Base-by-base conservation (phyloP, 2,797 vertebrate genomes). In the Pseudochromis fuscus region DNA sequence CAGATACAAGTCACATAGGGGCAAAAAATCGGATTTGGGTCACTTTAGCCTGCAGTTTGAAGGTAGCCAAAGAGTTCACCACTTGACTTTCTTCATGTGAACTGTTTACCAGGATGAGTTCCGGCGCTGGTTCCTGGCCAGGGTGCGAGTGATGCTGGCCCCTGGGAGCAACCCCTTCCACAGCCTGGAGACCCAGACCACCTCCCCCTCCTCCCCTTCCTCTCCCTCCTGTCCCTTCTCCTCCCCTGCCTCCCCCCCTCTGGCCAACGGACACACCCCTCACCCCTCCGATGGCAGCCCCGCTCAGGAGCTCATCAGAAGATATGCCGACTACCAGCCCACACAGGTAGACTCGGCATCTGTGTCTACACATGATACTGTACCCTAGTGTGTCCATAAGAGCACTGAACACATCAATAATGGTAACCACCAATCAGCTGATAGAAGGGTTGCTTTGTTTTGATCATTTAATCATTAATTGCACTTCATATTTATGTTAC, bases 41-140 rank as follows among this genome's bases (percentile, higher is more conserved):
- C n/a, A n/a, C n/a, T n/a, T n/a, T n/a, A n/a, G n/a, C n/a, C n/a
- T n/a, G n/a, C n/a, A n/a, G n/a, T n/a, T n/a, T 40, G 2, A 40
- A 46, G 21, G 25, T 42, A 8, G 35, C 35, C 33, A 28, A 18
- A 70, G 50, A n/a, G 57, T 67, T 8, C 24, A 3, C 37, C 2
- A 12, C 25, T 46, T 0, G 42, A 37, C 24, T 44, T 55, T 28
- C 5, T 30, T 51, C 59, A 1, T 72, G 0, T 49, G 5, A 50
- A 23, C 74, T 11, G 64, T 59, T 66, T 27, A 23, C 7, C 56
- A 99, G 98, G 97, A 99, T 84, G 98, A 99, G 89, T 99, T 99
- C 92, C 96, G 91, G 77, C 94, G 91, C 63, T 99, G 97, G 97
- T 99, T 98, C 93, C 94, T 96, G 86, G 96, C 97, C 86, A 98